Evolutionary conservation across 2,113 vertebrate genomes (phyloP).

Genomic region (Pelusios castaneus): DNA sequence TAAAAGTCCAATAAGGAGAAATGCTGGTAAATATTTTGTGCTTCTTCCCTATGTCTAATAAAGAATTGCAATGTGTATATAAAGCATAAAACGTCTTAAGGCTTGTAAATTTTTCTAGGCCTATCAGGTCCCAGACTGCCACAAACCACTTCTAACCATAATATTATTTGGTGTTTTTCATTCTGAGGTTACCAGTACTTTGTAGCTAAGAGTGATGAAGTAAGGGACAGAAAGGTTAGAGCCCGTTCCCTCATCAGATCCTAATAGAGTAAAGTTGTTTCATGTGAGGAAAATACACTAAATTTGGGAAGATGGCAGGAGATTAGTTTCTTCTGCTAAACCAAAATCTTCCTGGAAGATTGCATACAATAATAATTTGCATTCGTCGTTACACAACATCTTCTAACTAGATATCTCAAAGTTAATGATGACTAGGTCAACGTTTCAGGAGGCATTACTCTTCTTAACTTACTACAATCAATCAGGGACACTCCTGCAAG

Average conservation of each 20-base stretch:
- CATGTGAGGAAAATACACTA: neutral
- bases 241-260: neutral
- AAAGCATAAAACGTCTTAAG: neutral
- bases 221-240: neutral
- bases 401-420: neutral
- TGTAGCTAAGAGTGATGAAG: neutral
- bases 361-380: neutral
- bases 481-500: neutral
- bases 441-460: neutral
- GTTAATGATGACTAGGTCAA: neutral
- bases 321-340: neutral
- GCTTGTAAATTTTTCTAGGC: neutral
- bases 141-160: neutral
- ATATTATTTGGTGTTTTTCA: neutral
- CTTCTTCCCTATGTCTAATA: neutral
- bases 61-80: neutral
- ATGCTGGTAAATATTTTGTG: neutral
- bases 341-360: rapidly evolving
- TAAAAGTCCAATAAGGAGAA: neutral
- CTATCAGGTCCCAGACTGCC: neutral
- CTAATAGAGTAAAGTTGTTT: neutral
- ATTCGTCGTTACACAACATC: neutral
- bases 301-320: neutral
- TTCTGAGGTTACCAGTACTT: neutral
- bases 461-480: rapidly evolving